phyloP scores from a whole-genome alignment of 2,113 vertebrate species.

The Malurus cyaneus region DNA sequence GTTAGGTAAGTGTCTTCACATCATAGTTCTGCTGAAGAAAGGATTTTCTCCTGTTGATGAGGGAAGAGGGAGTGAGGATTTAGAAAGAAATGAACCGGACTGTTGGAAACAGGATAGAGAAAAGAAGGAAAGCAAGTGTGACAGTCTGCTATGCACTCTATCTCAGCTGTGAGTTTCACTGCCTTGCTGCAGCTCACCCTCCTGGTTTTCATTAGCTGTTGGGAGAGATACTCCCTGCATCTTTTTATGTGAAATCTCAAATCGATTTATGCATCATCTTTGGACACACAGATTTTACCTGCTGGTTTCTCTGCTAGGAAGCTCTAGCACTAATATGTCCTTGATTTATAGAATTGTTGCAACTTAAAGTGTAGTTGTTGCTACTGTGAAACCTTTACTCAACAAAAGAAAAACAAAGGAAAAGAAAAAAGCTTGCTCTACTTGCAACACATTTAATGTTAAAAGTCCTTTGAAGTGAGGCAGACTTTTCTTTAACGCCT shows the following conservation, averaged over 20 bases:
- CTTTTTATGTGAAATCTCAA: background rate
- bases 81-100: background rate
- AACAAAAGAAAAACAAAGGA: background rate
- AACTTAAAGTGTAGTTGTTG: background rate
- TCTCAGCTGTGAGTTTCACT: background rate
- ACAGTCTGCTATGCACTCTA: background rate
- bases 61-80: background rate
- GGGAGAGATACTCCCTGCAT: background rate
- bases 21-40: background rate
- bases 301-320: background rate
- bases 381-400: background rate
- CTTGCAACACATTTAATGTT: background rate
- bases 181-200: background rate
- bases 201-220: background rate
- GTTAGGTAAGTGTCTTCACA: background rate
- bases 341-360: background rate
- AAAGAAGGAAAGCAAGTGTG: background rate
- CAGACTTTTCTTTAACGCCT: background rate
- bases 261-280: background rate
- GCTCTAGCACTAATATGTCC: background rate
- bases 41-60: background rate
- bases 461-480: background rate
- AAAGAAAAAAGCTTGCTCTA: background rate
- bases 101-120: background rate
- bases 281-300: background rate